Conservation (phyloP, 2,113 vertebrate species). For the Phalacrocorax brasilianus region DNA sequence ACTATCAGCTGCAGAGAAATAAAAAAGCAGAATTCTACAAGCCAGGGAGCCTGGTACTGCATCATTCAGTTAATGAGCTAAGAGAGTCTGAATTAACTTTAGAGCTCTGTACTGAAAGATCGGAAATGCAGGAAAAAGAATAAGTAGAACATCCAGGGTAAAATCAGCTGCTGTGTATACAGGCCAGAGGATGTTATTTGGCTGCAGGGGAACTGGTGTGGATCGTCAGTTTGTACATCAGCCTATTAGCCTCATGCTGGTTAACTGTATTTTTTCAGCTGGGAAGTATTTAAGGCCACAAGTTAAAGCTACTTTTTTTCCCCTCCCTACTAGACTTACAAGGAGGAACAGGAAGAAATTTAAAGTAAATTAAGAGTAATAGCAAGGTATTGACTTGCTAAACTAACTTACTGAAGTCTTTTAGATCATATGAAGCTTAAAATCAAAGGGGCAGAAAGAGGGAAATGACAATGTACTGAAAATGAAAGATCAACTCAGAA, state of each 20-base stretch:
- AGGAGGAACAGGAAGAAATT: constrained; percentile 39
- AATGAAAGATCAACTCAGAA: background rate
- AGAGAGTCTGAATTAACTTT: constrained; percentile 16
- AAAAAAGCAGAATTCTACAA: background rate
- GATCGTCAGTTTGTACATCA: constrained; percentile 46
- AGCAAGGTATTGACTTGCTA: background rate
- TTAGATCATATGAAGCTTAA: background rate
- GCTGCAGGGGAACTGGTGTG: background rate
- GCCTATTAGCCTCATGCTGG: constrained; percentile 33
- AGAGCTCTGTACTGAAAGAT: background rate
- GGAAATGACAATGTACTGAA: background rate
- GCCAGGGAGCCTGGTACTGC: background rate
- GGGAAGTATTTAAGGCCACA: constrained; percentile 34
- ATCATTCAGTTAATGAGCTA: constrained; percentile 1
- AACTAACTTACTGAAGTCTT: background rate
- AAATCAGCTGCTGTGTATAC: background rate
- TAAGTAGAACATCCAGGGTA: background rate
- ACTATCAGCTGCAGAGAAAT: background rate
- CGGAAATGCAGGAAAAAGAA: background rate
- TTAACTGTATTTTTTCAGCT: constrained; percentile 46
- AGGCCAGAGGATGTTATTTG: constrained; percentile 14
- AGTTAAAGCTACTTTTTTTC: constrained; percentile 18
- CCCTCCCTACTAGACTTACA: constrained; percentile 7
- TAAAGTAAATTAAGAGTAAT: constrained; percentile 14
- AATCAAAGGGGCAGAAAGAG: background rate